These are phyloP conservation scores for Euplexia lucipara DNA, from an alignment of 2,888 invertebrate species.

Conservation along the genomic window DNA sequence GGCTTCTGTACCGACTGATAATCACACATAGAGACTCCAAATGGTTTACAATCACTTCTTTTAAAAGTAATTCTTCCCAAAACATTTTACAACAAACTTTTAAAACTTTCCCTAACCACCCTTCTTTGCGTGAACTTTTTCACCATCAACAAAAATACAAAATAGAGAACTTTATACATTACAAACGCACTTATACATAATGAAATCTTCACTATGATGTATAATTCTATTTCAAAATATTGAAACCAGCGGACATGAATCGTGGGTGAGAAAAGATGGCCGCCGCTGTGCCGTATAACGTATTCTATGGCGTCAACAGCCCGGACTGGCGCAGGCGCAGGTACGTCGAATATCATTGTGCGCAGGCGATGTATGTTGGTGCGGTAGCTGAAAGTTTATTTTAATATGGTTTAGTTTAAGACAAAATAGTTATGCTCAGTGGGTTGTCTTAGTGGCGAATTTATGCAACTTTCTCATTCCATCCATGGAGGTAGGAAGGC, in stretches of 20 bases:
- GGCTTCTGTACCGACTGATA: too few relatives aligned
- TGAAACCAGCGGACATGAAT: slow-evolving; percentile 20
- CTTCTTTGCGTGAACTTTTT: slow-evolving; percentile 7
- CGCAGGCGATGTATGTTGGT: slow-evolving; percentile 32
- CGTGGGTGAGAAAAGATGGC: slow-evolving; percentile 38
- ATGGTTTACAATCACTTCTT: not conserved
- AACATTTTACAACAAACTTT: slow-evolving; percentile 19
- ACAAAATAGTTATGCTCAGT: too few relatives aligned
- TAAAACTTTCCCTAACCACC: not conserved
- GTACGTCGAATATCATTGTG: slow-evolving; percentile 19
- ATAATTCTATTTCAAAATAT: slow-evolving; percentile 39
- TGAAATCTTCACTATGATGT: slow-evolving; percentile 8
- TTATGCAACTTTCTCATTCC: too few relatives aligned
- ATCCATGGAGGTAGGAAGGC: too few relatives aligned
- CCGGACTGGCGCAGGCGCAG: slow-evolving; percentile 31
- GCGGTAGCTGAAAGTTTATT: slow-evolving; percentile 22
- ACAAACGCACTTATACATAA: slow-evolving; percentile 4
- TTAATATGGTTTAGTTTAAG: not conserved
- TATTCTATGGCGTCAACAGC: slow-evolving; percentile 47
- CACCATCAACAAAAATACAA: slow-evolving; percentile 6
- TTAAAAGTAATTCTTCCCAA: not conserved
- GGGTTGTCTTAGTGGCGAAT: too few relatives aligned
- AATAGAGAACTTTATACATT: slow-evolving; percentile 30
- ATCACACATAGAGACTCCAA: not conserved
- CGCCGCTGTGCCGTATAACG: slow-evolving; percentile 12